Evolutionary conservation across 2,113 vertebrate genomes (phyloP).

Genomic region (Peromyscus californicus): DNA sequence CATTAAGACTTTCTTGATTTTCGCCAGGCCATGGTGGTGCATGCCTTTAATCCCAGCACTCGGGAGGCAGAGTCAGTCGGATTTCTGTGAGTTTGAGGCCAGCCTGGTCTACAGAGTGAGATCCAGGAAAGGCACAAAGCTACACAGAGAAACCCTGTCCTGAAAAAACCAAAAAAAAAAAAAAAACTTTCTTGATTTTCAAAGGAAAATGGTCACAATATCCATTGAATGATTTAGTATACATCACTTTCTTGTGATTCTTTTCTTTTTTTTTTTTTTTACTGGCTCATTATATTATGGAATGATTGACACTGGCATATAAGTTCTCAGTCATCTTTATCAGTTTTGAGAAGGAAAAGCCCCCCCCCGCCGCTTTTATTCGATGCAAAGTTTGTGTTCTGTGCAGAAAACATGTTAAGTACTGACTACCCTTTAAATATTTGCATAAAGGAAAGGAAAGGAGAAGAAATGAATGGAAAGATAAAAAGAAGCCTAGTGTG

Average conservation of each 20-base stretch:
- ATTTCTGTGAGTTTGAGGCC: too few relatives aligned
- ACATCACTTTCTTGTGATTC: slow-evolving; percentile 1
- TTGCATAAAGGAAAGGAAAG: neutral
- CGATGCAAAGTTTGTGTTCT: slow-evolving; percentile 33
- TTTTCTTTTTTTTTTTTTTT: neutral
- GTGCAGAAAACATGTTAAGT: neutral
- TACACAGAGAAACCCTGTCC: too few relatives aligned
- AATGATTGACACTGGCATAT: neutral
- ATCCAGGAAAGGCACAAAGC: too few relatives aligned
- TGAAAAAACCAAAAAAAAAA: too few relatives aligned
- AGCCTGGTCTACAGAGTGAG: too few relatives aligned
- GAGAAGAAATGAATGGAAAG: neutral
- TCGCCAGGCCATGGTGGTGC: neutral
- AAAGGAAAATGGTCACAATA: neutral
- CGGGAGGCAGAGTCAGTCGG: too few relatives aligned
- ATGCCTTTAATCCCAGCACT: too few relatives aligned
- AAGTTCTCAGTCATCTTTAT: slow-evolving; percentile 22
- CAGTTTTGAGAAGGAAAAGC: neutral
- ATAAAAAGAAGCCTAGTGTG: neutral
- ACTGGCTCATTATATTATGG: neutral
- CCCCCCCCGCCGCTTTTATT: neutral
- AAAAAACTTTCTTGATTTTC: neutral
- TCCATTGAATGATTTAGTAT: neutral
- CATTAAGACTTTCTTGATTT: slow-evolving; percentile 27
- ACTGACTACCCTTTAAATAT: slow-evolving; percentile 23